Percentiles rank a stretch among this genome's conserved stretches.
Conservation (phyloP, 1,140 invertebrate genomes). For the Oncopeltus fasciatus region DNA sequence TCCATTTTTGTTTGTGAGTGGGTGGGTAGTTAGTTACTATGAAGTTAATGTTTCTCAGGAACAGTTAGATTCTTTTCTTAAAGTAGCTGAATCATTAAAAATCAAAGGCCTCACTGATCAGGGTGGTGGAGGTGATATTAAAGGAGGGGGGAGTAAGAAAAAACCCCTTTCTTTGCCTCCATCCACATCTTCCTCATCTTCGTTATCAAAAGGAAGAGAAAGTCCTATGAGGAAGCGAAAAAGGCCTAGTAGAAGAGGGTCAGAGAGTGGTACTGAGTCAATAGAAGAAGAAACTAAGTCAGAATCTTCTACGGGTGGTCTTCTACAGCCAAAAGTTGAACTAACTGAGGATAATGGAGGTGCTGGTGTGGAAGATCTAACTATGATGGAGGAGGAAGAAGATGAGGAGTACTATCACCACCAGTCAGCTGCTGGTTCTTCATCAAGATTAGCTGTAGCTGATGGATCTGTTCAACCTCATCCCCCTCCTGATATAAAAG, state of each 20-base stretch:
- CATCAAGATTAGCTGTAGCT: not conserved
- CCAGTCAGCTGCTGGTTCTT: not conserved
- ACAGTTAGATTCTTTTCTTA: slow-evolving; percentile 71
- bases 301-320: not conserved
- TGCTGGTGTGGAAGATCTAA: slow-evolving; percentile 2
- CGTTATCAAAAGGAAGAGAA: not conserved
- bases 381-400: not conserved
- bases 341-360: not conserved
- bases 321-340: not conserved
- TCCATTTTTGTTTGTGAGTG: too few species aligned
- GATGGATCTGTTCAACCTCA: not conserved
- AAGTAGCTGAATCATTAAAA: slow-evolving; percentile 79
- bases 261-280: not conserved
- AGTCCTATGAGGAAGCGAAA: not conserved
- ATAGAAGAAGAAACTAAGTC: not conserved
- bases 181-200: not conserved
- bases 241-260: not conserved
- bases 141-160: not conserved
- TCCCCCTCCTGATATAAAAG: not conserved
- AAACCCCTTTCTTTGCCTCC: not conserved
- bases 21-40: too few species aligned
- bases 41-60: slow-evolving; percentile 88
- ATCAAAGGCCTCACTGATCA: slow-evolving; percentile 83
- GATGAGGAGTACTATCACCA: not conserved
- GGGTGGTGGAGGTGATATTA: not conserved